phyloP scores from a whole-genome alignment of 2,113 vertebrate genomes.

The Isurus oxyrinchus region DNA sequence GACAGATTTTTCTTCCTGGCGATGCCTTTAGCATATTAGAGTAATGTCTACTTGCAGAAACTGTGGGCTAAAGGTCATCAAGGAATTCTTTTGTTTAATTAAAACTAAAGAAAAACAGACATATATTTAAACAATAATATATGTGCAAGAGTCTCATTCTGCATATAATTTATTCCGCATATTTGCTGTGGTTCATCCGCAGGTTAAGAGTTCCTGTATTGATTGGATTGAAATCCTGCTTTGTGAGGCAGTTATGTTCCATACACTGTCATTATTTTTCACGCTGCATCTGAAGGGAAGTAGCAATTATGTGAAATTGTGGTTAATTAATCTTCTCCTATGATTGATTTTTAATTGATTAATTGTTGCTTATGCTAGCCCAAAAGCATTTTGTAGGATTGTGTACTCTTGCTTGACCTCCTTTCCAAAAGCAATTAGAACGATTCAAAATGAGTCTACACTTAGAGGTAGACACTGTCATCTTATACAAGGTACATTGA shows the following conservation, averaged over 20 bases:
- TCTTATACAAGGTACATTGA: not conserved
- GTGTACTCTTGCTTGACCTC: conserved; percentile 24
- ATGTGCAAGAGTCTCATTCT: not conserved
- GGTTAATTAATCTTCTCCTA: conserved; percentile 27
- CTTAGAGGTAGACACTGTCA: not conserved
- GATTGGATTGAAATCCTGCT: conserved; percentile 24
- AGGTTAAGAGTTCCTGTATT: conserved; percentile 28
- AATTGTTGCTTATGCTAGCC: conserved; percentile 29
- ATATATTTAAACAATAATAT: conserved; percentile 29
- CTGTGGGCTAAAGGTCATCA: conserved; percentile 33
- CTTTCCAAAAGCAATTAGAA: conserved; percentile 23
- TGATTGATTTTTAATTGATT: conserved; percentile 33
- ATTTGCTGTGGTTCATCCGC: conserved; percentile 11
- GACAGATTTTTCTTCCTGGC: conserved; percentile 32
- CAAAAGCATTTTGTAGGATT: not conserved
- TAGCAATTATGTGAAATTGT: not conserved
- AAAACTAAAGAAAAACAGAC: conserved; percentile 38
- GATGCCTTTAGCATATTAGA: conserved; percentile 31
- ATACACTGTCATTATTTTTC: conserved; percentile 21
- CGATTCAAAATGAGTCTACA: not conserved
- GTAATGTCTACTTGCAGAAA: conserved; percentile 30
- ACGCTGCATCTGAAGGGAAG: not conserved
- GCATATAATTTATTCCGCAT: not conserved
- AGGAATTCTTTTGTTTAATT: conserved; percentile 41
- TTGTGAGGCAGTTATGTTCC: conserved; percentile 24